Evolutionary conservation across 1,140 invertebrate genomes (phyloP), one percentile per base, ranked within the genome.

Genomic region (Lepeophtheirus salmonis): DNA sequence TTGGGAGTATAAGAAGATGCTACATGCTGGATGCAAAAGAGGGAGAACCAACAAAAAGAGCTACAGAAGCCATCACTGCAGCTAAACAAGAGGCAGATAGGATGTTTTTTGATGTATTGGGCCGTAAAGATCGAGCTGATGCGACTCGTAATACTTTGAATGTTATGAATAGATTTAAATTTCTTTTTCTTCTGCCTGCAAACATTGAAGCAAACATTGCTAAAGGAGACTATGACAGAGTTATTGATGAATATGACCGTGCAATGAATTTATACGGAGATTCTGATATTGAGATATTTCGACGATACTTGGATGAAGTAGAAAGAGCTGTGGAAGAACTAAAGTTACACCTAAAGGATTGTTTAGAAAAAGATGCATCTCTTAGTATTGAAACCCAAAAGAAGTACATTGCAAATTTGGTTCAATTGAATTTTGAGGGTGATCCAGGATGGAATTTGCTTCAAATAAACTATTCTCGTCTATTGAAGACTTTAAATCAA

Each of bases 211-310:
- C 82, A 60, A 94, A 94, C 66, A 90, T 97, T 62, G 79, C 84
- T 65, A 84, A 86, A 67, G 89, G 87, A 52, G 94, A 99, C 68
- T 97, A 94, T 70, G 90, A 97, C 71, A 79, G 94, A 20, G 88
- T 97, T 18, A 92, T 99, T 56, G 98, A 95, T 70, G 95, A 99
- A 72, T 98, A 96, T 70, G 83, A 88, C 0, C 77, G 94, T 67
- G 94, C 91, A 2, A 92, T 91, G 68, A 90, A 92, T 69, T 75
- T 97, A 12, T 98, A 97, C 76, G 84, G 87, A 63, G 89, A 92
- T 70, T 92, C 88, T 23, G 89, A 97, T 70, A 81, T 96, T 63
- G 69, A 83, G 74, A 77, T 89, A 12, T 89, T 90, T 65, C 83
- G 82, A 67, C 82, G 81, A 74, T 88, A 95, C 20, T 77, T 92